A percentile compares a stretch with the other conserved stretches of the same genome.
phyloP scores from a whole-genome alignment of 2,113 vertebrate genomes.

The Peromyscus polionotus region DNA sequence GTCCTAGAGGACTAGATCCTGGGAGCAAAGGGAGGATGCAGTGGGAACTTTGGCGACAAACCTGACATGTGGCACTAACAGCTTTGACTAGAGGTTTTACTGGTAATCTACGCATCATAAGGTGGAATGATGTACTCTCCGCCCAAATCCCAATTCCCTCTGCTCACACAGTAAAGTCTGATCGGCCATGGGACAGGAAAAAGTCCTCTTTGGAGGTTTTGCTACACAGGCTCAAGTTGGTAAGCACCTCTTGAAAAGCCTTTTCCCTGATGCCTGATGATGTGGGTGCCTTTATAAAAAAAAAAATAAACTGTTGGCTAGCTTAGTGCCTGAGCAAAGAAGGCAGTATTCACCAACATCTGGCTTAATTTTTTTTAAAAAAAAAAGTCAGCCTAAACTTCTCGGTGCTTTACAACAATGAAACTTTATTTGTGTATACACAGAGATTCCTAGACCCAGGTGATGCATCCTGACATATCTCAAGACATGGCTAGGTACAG shows the following conservation, averaged over 20 bases:
- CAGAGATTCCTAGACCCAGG: neutral
- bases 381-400: neutral
- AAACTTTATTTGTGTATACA: neutral
- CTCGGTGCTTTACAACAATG: neutral
- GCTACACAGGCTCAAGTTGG: neutral
- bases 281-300: neutral
- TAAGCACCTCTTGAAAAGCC: neutral
- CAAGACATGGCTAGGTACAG: neutral
- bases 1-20: neutral
- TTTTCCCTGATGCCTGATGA: neutral
- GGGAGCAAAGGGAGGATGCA: neutral
- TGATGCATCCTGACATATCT: neutral
- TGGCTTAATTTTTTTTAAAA: fast-evolving
- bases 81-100: neutral
- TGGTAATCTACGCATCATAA: neutral
- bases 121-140: neutral
- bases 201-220: neutral
- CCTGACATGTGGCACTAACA: neutral
- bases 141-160: neutral
- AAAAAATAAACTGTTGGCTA: neutral
- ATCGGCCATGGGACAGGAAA: neutral
- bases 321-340: neutral
- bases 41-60: neutral
- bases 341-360: neutral
- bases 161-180: neutral